phyloP scores from a whole-genome alignment of 2,113 vertebrate genomes.

The Bambusicola thoracicus region DNA sequence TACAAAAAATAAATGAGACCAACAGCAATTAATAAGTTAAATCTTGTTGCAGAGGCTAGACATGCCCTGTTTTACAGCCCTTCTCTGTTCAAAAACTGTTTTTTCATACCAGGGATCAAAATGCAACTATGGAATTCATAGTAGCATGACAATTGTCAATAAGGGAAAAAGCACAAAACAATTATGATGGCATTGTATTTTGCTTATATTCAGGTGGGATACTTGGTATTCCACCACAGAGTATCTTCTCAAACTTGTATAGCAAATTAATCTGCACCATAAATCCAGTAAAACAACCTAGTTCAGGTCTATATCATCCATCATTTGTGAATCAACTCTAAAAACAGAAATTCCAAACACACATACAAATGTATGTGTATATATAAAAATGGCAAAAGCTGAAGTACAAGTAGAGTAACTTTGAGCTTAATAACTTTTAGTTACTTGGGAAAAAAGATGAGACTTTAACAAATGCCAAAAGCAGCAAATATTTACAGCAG shows the following conservation, averaged over 20 bases:
- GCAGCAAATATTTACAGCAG: not conserved
- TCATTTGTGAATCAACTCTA: not conserved
- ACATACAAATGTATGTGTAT: not conserved
- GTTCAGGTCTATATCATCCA: not conserved
- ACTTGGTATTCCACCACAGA: not conserved
- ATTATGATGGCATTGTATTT: not conserved
- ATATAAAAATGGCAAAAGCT: not conserved
- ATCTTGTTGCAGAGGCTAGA: not conserved
- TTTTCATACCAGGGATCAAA: not conserved
- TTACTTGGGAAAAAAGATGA: not conserved
- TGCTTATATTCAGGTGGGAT: not conserved
- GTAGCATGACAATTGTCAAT: not conserved
- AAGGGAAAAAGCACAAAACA: not conserved
- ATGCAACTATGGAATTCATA: not conserved
- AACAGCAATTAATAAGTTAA: not conserved
- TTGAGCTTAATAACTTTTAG: not conserved
- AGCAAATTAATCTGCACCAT: not conserved
- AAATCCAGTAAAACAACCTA: not conserved
- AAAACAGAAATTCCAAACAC: not conserved
- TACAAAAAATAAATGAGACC: not conserved
- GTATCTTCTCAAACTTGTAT: not conserved
- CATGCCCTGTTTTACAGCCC: not conserved
- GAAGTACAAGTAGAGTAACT: not conserved
- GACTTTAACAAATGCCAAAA: not conserved
- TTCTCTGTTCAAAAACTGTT: not conserved